Evolutionary conservation across 1,140 invertebrate species (phyloP).

Genomic region (Scaptomyza hsui): DNA sequence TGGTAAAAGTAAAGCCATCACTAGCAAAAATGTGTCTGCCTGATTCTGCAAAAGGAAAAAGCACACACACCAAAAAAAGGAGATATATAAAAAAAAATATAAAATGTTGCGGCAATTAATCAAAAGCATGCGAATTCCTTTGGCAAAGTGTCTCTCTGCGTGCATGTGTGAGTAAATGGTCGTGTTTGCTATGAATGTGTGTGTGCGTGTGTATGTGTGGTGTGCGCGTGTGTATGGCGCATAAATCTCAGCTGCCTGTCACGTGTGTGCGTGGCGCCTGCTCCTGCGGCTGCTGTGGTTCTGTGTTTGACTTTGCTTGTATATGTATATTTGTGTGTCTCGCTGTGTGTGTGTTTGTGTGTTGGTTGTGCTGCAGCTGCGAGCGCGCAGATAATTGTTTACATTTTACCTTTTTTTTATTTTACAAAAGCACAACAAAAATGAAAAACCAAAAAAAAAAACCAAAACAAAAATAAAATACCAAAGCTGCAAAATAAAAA

Average conservation of each 20-base stretch:
- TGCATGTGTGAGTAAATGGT: constrained; percentile 16
- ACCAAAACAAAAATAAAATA: constrained; percentile 10
- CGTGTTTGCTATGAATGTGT: constrained; percentile 35
- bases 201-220: constrained; percentile 35
- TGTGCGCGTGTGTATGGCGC: constrained; percentile 50
- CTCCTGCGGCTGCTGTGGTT: constrained; percentile 58
- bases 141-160: constrained; percentile 56
- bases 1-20: constrained; percentile 65
- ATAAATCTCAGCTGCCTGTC: constrained; percentile 75
- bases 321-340: neutral
- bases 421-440: neutral
- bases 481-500: constrained; percentile 67
- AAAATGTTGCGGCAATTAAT: constrained; percentile 82
- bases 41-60: constrained; percentile 18
- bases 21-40: constrained; percentile 41
- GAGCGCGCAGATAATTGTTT: constrained; percentile 79
- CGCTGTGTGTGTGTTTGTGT: constrained; percentile 13
- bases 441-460: constrained; percentile 6
- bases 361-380: constrained; percentile 49
- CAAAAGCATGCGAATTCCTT: constrained; percentile 78
- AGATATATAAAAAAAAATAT: constrained; percentile 39
- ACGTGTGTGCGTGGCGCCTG: constrained; percentile 48
- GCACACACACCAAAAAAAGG: neutral
- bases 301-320: constrained; percentile 47
- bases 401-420: constrained; percentile 74